Evolutionary conservation across 2,113 vertebrate genomes (phyloP).

Genomic region (Phaetusa simplex): DNA sequence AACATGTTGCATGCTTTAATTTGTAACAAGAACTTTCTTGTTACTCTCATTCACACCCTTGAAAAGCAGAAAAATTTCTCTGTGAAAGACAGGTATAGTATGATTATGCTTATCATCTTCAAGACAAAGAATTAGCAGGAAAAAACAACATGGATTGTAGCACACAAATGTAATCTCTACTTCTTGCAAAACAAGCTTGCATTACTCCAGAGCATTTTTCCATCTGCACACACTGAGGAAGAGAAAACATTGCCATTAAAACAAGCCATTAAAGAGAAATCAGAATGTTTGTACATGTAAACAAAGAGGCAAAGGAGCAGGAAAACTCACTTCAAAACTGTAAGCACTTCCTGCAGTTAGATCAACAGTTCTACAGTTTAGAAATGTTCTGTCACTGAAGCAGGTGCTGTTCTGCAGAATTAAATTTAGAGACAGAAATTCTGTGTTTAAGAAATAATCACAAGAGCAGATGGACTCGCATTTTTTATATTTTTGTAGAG

Average conservation of each 20-base stretch:
- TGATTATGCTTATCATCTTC: slow-evolving; percentile 41
- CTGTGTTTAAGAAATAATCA: slow-evolving; percentile 12
- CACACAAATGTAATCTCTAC: not conserved
- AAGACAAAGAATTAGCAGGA: slow-evolving; percentile 23
- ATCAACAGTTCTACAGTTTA: slow-evolving; percentile 3
- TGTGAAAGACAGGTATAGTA: slow-evolving; percentile 81
- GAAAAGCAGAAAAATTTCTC: slow-evolving; percentile 85
- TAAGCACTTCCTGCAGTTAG: slow-evolving; percentile 37
- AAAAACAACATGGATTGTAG: not conserved
- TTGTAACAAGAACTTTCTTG: slow-evolving; percentile 82
- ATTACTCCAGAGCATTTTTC: not conserved
- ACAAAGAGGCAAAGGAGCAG: not conserved
- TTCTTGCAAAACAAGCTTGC: not conserved
- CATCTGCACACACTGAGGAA: not conserved
- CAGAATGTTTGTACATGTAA: not conserved
- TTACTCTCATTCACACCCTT: slow-evolving; percentile 80
- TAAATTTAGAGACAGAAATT: slow-evolving; percentile 7
- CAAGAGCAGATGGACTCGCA: slow-evolving; percentile 36
- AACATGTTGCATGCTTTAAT: slow-evolving; percentile 77
- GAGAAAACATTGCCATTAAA: slow-evolving; percentile 13
- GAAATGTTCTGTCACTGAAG: slow-evolving; percentile 28
- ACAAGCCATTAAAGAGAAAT: slow-evolving; percentile 16
- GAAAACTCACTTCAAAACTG: slow-evolving; percentile 6
- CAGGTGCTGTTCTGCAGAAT: slow-evolving; percentile 33
- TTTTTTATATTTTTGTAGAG: not conserved